phyloP scores from a whole-genome alignment of 2,888 invertebrate species.

The Tridacna gigas region DNA sequence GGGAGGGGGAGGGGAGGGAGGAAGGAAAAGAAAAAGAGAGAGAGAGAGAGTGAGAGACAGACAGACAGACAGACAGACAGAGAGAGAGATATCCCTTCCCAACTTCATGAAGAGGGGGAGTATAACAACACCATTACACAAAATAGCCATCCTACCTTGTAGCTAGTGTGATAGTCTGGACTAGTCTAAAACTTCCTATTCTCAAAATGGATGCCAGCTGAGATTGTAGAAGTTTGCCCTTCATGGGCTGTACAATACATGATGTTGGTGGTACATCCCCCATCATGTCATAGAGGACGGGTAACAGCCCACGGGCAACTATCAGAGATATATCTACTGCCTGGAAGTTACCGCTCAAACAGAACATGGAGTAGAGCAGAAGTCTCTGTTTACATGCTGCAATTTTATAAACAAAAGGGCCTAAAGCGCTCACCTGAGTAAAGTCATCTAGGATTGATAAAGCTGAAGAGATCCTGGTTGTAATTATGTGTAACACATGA shows the following conservation, averaged over 20 bases:
- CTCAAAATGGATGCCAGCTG: constrained; percentile 78
- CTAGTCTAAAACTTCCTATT: constrained; percentile 86
- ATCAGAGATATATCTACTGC: constrained; percentile 87
- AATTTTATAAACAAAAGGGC: constrained; percentile 6
- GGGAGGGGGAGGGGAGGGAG: too few species aligned
- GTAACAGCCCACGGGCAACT: constrained; percentile 87
- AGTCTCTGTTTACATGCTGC: constrained; percentile 83
- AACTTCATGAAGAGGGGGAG: too few species aligned
- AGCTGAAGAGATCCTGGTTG: too few species aligned
- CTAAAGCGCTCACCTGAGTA: too few species aligned
- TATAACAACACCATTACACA: too few species aligned
- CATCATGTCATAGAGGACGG: constrained; percentile 85
- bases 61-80: too few species aligned
- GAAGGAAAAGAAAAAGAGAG: too few species aligned
- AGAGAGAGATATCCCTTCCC: too few species aligned
- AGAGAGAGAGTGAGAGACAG: too few species aligned
- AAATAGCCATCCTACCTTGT: constrained; percentile 84
- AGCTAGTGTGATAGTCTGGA: constrained; percentile 87
- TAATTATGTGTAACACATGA: too few species aligned
- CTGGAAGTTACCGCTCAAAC: constrained; percentile 87
- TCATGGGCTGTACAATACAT: constrained; percentile 72
- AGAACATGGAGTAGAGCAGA: constrained; percentile 87
- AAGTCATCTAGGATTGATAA: too few species aligned
- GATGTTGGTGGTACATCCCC: constrained; percentile 79
- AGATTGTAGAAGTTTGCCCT: constrained; percentile 68